Percentiles rank a stretch among this genome's conserved stretches.
phyloP scores from a whole-genome alignment of 2,113 vertebrate genomes.

The Grammomys surdaster region DNA sequence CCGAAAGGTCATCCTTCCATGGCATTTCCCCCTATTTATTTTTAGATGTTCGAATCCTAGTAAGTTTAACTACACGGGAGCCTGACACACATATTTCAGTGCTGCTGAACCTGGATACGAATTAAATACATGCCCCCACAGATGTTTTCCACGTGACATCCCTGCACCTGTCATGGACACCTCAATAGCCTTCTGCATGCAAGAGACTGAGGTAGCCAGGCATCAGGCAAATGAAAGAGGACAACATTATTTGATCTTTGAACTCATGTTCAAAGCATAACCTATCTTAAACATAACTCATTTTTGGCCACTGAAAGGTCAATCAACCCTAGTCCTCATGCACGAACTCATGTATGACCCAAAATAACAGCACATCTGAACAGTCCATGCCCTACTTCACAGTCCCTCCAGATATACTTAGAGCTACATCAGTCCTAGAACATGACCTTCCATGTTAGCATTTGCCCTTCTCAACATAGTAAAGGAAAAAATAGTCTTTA shows the following conservation, averaged over 20 bases:
- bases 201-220: background rate
- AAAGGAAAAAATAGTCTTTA: background rate
- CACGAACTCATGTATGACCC: background rate
- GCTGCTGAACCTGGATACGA: background rate
- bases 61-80: slow-evolving; percentile 70
- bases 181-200: background rate
- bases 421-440: background rate
- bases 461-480: background rate
- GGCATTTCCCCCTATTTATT: slow-evolving; percentile 74
- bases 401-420: background rate
- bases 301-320: slow-evolving; percentile 1
- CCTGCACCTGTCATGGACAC: background rate
- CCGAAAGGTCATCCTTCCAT: slow-evolving; percentile 76
- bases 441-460: background rate
- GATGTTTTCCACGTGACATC: background rate
- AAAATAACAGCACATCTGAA: background rate
- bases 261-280: background rate
- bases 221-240: slow-evolving; percentile 3
- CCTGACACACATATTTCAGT: slow-evolving; percentile 59
- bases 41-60: slow-evolving; percentile 70
- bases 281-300: background rate
- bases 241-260: background rate
- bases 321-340: background rate
- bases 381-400: background rate
- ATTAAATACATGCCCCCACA: background rate